phyloP scores from a whole-genome alignment of 2,113 vertebrate genomes.

The Tachysurus vachellii region DNA sequence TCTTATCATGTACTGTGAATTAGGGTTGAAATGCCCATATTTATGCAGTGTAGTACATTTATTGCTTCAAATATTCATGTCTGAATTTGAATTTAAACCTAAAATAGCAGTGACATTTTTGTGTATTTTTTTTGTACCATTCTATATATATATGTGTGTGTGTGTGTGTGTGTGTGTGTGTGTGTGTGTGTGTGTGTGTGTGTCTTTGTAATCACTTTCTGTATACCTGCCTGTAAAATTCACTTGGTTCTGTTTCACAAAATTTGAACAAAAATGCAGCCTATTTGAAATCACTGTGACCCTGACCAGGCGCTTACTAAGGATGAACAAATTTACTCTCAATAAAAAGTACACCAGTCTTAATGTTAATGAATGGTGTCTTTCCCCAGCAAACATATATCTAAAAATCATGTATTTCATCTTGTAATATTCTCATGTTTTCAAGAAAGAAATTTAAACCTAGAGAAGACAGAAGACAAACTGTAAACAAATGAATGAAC shows the following conservation, averaged over 20 bases:
- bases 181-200: no score
- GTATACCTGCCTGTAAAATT: no score
- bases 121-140: no score
- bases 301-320: no score
- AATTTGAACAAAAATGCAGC: no score
- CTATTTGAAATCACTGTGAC: no score
- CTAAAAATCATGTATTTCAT: not conserved
- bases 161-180: no score
- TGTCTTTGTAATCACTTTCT: no score
- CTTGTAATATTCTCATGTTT: not conserved
- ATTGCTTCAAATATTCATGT: not conserved
- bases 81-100: not conserved
- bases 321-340: not conserved
- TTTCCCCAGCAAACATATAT: not conserved
- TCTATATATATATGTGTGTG: no score
- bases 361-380: not conserved
- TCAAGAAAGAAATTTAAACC: not conserved
- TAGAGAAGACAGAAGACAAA: not conserved
- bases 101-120: not conserved
- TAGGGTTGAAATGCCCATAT: no score
- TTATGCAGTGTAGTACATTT: not conserved
- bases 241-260: no score
- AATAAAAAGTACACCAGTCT: not conserved
- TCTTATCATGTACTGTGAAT: no score
- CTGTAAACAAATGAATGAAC: not conserved